Evolutionary conservation across 2,113 vertebrate genomes (phyloP).

Genomic region (Tupaia tana): DNA sequence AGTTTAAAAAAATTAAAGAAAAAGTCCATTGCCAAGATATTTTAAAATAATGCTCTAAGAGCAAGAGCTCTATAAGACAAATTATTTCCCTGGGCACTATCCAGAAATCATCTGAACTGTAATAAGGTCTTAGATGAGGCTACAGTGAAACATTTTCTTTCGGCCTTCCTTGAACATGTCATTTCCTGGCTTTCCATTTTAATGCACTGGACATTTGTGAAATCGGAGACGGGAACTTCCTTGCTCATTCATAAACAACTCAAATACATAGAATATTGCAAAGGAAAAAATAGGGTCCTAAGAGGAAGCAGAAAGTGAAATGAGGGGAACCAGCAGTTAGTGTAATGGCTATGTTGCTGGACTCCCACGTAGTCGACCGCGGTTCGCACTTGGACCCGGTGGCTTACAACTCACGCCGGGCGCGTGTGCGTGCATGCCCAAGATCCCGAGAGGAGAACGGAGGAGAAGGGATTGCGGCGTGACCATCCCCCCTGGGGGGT

Average conservation of each 20-base stretch:
- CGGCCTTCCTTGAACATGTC: neutral
- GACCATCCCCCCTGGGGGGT: too few species aligned
- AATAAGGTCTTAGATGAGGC: neutral
- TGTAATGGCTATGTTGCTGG: too few species aligned
- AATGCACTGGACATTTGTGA: neutral
- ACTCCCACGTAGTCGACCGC: too few species aligned
- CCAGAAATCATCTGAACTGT: neutral
- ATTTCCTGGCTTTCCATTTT: slow-evolving; percentile 11
- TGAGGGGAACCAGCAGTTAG: too few species aligned
- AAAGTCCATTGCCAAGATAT: neutral
- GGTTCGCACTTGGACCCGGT: too few species aligned
- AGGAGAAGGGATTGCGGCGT: too few species aligned
- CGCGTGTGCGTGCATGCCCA: too few species aligned
- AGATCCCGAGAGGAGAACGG: too few species aligned
- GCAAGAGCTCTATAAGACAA: neutral
- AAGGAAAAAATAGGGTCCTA: neutral
- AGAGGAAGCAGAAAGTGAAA: neutral
- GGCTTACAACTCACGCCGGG: too few species aligned
- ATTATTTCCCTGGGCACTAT: neutral
- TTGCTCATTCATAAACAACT: slow-evolving; percentile 6
- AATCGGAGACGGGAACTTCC: neutral
- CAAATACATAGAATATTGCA: neutral
- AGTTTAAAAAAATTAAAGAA: too few species aligned
- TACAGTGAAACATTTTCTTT: neutral
- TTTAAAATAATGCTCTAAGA: neutral